Conservation (phyloP, 2,113 vertebrate species). For the Leucosticte australis region DNA sequence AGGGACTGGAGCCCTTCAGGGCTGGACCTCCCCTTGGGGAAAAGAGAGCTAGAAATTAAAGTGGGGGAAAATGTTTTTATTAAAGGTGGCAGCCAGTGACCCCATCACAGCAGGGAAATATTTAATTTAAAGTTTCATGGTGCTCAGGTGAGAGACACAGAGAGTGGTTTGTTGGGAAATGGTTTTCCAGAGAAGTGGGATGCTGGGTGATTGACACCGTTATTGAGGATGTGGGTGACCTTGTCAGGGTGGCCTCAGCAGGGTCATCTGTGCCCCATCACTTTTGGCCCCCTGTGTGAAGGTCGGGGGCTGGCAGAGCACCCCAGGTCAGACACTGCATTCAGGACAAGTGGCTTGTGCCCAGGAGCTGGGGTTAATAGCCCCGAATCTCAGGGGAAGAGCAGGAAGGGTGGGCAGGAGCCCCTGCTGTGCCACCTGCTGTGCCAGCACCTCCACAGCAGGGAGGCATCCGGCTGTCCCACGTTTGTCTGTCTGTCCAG, state of each 20-base stretch:
- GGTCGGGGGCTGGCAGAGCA: neutral
- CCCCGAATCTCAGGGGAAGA: rapidly evolving
- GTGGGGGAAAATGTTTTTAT: neutral
- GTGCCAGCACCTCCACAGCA: neutral
- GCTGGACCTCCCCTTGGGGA: neutral
- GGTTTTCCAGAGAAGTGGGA: neutral
- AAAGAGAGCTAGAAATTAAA: neutral
- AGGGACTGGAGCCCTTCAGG: neutral
- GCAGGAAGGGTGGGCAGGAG: neutral
- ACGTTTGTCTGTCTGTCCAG: neutral
- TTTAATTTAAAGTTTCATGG: neutral
- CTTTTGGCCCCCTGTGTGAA: rapidly evolving
- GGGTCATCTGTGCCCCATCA: neutral
- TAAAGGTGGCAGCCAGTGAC: neutral
- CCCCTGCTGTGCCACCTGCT: neutral
- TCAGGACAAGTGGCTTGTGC: neutral
- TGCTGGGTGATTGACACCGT: neutral
- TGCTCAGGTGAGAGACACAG: neutral
- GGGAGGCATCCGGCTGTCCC: neutral
- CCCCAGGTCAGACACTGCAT: rapidly evolving
- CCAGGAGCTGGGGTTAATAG: rapidly evolving
- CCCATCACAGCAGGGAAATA: neutral
- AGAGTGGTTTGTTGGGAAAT: neutral
- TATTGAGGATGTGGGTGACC: neutral
- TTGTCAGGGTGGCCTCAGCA: neutral